Conservation (phyloP, 2,797 vertebrate species). For the Spinus pinus region DNA sequence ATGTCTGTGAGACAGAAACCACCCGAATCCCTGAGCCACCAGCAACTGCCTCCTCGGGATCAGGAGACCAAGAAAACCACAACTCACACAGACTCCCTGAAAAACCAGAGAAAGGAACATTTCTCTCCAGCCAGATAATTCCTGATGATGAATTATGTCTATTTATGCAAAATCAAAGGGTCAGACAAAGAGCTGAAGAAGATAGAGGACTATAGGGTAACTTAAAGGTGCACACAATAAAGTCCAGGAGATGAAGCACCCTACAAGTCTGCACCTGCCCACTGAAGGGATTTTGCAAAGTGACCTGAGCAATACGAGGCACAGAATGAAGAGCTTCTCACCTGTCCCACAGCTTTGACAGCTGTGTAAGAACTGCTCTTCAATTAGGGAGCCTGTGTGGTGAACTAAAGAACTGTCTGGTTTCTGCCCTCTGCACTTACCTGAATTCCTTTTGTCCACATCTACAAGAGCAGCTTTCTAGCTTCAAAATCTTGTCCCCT, state of each 20-base stretch:
- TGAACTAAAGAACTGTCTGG: not conserved
- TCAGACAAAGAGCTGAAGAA: not conserved
- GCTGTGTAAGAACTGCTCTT: not conserved
- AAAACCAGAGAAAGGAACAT: not conserved
- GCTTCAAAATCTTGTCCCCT: not conserved
- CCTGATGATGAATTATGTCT: not conserved
- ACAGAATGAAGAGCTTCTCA: not conserved
- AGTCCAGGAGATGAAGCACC: not conserved
- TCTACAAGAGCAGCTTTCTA: not conserved
- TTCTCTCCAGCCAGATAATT: not conserved
- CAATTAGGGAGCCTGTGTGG: not conserved
- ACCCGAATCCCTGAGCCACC: not conserved
- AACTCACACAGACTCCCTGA: not conserved
- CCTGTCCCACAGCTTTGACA: not conserved
- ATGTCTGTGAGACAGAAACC: not conserved
- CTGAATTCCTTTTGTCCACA: not conserved
- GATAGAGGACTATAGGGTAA: not conserved
- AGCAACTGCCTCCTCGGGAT: not conserved
- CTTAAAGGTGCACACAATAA: not conserved
- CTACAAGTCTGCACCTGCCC: not conserved
- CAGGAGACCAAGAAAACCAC: not conserved
- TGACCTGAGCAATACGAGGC: rapidly evolving
- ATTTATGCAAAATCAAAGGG: not conserved
- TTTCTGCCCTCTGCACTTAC: not conserved
- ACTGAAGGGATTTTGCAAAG: not conserved